These are phyloP conservation scores for Pteronotus mesoamericanus DNA, from an alignment of 2,797 vertebrate species.

Conservation along the genomic window DNA sequence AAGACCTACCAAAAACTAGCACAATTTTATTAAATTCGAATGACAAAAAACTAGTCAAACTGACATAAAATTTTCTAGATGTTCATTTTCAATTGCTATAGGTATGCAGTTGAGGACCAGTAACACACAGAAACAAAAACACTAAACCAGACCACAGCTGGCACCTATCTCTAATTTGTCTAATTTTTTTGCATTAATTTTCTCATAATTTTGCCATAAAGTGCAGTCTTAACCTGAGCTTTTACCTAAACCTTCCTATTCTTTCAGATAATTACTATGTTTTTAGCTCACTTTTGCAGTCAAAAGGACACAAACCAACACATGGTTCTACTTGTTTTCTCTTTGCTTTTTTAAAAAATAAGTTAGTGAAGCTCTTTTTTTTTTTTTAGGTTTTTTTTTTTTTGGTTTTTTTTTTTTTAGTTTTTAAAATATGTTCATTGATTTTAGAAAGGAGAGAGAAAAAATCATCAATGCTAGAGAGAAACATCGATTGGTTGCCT, in stretches of 20 bases:
- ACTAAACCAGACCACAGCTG: background rate
- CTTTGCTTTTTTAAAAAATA: too few relatives aligned
- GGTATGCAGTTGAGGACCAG: background rate
- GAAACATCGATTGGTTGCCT: too few relatives aligned
- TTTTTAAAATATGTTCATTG: too few relatives aligned
- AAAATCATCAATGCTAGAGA: too few relatives aligned
- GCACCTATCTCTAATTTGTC: background rate
- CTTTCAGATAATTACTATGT: conserved; percentile 18
- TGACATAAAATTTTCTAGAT: background rate
- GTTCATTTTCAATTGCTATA: background rate
- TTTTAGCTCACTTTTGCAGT: background rate
- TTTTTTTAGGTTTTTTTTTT: too few relatives aligned
- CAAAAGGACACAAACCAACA: background rate
- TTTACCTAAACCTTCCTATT: conserved; percentile 10
- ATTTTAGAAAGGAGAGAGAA: too few relatives aligned
- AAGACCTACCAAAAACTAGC: background rate
- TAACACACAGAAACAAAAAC: conserved; percentile 19
- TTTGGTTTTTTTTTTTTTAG: too few relatives aligned
- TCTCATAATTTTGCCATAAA: background rate
- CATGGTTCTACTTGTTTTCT: background rate
- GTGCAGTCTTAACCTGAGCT: background rate
- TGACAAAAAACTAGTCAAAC: background rate
- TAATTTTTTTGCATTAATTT: background rate
- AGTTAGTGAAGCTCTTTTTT: too few relatives aligned
- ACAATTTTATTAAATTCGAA: conserved; percentile 7